Base-by-base conservation (phyloP, 2,113 vertebrate genomes). In the Charina bottae region DNA sequence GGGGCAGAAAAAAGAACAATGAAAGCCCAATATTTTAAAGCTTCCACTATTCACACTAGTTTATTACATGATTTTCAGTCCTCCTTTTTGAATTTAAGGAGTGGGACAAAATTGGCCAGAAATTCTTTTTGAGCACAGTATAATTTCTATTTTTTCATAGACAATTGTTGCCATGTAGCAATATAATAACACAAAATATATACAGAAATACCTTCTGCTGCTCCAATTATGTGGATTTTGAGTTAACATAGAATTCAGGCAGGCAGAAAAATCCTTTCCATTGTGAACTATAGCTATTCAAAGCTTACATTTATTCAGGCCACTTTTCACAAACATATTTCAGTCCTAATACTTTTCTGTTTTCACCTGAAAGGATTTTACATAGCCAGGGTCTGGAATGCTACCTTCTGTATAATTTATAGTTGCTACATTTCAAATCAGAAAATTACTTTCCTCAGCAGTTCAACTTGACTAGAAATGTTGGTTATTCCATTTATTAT, bases 51-150 rank as follows among this genome's bases (percentile, higher is more conserved):
- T 33, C 84, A 10, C 85, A 91, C 92, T 15, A 78, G 0, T 91
- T 93, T 89, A n/a, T 64, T 58, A 37, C 33, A 89, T 92, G 90
- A 46, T 68, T 94, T 87, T 58, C 33, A 89, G 42, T 90, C 85
- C 91, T 42, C 9, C 8, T 90, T 83, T 88, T 85, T 59, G 23
- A 96, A 93, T 3, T 4, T 89, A 10, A 78, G 8, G 17, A 78
- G 17, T 42, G 72, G 72, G 2, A 17, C 17, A 78, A 42, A 78
- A 78, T 78, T 78, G 17, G 21, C 6, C 33, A 33, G 33, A 72
- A 13, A 33, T 54, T 83, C 1, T 56, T 54, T 56, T 83, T 42
- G 33, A 83, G 37, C 21, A 83, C 55, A 56, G 6, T 26, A 28
- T 90, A 42, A 90, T 54, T 13, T 90, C 26, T 21, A 15, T 42